Evolutionary conservation across 23 tunicate genomes (phyloP).

Genomic region (Trididemnum miniatum): DNA sequence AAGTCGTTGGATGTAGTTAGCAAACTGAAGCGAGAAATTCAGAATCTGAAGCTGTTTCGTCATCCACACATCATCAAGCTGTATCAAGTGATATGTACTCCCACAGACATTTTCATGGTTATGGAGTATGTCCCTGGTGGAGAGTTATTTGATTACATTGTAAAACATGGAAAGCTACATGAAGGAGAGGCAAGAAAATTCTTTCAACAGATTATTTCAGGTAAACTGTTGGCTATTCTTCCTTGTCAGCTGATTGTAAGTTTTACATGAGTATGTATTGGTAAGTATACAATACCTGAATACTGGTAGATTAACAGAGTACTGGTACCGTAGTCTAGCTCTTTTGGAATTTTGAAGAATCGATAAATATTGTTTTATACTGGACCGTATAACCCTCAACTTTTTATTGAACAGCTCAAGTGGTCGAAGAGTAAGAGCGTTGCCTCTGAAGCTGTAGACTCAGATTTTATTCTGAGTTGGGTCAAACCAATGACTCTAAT

Average conservation of each 20-base stretch:
- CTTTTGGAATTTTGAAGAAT: not conserved
- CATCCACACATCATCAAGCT: conserved; percentile 99
- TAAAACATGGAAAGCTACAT: conserved; percentile 86
- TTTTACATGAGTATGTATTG: no score
- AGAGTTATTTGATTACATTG: conserved; percentile 97
- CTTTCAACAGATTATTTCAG: conserved; percentile 99
- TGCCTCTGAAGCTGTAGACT: no score
- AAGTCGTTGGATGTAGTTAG: conserved; percentile 96
- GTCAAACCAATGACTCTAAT: no score
- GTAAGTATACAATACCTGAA: no score
- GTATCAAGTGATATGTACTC: conserved; percentile 97
- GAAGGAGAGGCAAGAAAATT: conserved; percentile 95
- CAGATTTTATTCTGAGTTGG: no score
- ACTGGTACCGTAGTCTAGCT: not conserved
- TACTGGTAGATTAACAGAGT: no score
- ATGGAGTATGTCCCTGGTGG: conserved; percentile 99
- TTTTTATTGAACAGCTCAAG: no score
- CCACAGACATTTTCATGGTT: conserved; percentile 98
- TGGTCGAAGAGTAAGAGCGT: no score
- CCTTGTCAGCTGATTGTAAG: no score
- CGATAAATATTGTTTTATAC: no score
- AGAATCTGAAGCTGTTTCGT: conserved; percentile 92
- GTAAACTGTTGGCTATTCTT: conserved; percentile 18
- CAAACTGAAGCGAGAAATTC: conserved; percentile 94
- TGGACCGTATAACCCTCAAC: no score